These are phyloP conservation scores for Siniperca chuatsi DNA, from an alignment of 2,113 vertebrate species.

Conservation along the genomic window DNA sequence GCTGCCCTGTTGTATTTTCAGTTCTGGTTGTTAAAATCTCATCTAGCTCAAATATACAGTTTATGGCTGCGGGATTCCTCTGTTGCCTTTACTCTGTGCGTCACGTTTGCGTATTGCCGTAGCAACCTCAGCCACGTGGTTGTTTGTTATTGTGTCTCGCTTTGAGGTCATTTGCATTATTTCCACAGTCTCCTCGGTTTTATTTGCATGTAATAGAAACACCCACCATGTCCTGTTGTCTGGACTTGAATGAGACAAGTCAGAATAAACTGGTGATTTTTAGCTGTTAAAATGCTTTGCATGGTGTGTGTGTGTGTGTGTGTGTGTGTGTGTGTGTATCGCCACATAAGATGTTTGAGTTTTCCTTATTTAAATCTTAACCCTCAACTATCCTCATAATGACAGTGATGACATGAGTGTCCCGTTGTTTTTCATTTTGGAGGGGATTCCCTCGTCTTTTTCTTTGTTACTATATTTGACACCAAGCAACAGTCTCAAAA, in stretches of 20 bases:
- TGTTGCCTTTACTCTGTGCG: no score
- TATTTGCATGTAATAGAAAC: constrained; percentile 55
- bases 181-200: constrained; percentile 27
- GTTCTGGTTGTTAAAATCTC: not conserved
- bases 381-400: not conserved
- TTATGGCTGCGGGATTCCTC: not conserved
- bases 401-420: not conserved
- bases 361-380: no score
- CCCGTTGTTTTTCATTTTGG: not conserved
- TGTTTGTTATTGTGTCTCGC: not conserved
- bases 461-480: not conserved
- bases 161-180: constrained; percentile 55
- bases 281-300: not conserved
- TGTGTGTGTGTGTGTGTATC: no score
- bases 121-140: constrained; percentile 21
- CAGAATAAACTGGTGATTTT: not conserved
- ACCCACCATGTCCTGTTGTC: not conserved
- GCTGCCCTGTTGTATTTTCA: not conserved
- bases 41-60: not conserved
- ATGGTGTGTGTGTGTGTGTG: no score
- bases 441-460: constrained; percentile 27
- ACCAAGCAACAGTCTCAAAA: not conserved
- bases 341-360: no score
- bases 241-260: not conserved
- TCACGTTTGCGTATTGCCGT: constrained; percentile 40